Conservation (phyloP, 1,140 invertebrate species). For the Trachymyrmex cornetzi region DNA sequence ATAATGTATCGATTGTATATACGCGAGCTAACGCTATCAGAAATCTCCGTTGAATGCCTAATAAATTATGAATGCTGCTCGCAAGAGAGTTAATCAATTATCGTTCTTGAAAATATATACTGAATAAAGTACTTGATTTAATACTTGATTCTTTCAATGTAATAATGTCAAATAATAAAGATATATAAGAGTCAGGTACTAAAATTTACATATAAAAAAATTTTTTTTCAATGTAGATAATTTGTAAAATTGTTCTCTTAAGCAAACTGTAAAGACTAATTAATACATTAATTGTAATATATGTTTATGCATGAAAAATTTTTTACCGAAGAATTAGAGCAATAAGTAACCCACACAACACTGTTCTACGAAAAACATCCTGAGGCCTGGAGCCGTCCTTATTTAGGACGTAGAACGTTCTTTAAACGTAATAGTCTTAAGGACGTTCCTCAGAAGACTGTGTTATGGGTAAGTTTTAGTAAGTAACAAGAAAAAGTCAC, state of each 20-base stretch:
- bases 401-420: too few relatives aligned
- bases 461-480: neutral
- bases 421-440: too few relatives aligned
- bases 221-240: neutral
- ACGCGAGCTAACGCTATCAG: conserved; percentile 23
- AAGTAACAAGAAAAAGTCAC: neutral
- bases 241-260: neutral
- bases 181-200: too few relatives aligned
- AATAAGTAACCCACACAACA: neutral
- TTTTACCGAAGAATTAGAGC: too few relatives aligned
- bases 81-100: neutral
- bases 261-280: conserved; percentile 5
- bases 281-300: neutral
- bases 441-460: too few relatives aligned
- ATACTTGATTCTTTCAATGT: neutral
- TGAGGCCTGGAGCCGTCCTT: too few relatives aligned
- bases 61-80: conserved; percentile 25
- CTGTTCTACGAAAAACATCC: too few relatives aligned
- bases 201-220: too few relatives aligned
- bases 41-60: conserved; percentile 12
- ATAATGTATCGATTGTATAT: conserved; percentile 44
- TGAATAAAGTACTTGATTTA: neutral
- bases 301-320: too few relatives aligned
- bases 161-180: neutral
- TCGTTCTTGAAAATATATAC: neutral